Evolutionary conservation across 2,888 invertebrate genomes (phyloP).

Genomic region (Eulithis testata): DNA sequence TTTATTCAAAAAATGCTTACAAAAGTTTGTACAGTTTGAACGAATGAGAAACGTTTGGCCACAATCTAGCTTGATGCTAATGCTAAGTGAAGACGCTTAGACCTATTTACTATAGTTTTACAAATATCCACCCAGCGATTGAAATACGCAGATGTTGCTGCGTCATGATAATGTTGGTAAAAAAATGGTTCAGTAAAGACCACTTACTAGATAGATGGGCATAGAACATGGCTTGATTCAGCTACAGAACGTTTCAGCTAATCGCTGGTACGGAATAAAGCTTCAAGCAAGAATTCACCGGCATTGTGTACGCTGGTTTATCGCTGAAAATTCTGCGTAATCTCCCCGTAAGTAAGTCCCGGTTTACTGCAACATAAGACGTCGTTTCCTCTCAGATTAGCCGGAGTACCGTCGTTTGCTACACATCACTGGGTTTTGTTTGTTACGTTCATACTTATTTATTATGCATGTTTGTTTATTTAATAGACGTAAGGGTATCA

Average conservation of each 20-base stretch:
- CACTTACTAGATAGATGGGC: not conserved
- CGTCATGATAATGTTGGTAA: too few relatives aligned
- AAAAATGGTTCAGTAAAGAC: not conserved
- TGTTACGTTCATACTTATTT: conserved; percentile 39
- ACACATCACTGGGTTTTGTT: conserved; percentile 41
- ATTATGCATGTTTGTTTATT: conserved; percentile 37
- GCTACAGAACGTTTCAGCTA: conserved; percentile 26
- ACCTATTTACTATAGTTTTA: too few relatives aligned
- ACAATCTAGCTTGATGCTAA: too few relatives aligned
- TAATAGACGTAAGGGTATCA: conserved; percentile 25
- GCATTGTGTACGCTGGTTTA: conserved; percentile 46
- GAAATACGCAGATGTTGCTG: too few relatives aligned
- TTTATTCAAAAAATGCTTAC: too few relatives aligned
- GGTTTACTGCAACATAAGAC: conserved; percentile 53
- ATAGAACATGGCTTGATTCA: not conserved
- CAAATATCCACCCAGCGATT: too few relatives aligned
- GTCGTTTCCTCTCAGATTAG: conserved; percentile 55
- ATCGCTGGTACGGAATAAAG: conserved; percentile 33
- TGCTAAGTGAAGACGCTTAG: too few relatives aligned
- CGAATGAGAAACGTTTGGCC: too few relatives aligned
- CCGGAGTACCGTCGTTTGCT: conserved; percentile 38
- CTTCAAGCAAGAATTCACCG: conserved; percentile 23
- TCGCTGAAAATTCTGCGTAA: conserved; percentile 52
- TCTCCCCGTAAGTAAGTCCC: conserved; percentile 48
- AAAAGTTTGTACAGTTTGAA: too few relatives aligned